Evolutionary conservation across 1,140 invertebrate genomes (phyloP).

Genomic region (Laupala kohalensis): DNA sequence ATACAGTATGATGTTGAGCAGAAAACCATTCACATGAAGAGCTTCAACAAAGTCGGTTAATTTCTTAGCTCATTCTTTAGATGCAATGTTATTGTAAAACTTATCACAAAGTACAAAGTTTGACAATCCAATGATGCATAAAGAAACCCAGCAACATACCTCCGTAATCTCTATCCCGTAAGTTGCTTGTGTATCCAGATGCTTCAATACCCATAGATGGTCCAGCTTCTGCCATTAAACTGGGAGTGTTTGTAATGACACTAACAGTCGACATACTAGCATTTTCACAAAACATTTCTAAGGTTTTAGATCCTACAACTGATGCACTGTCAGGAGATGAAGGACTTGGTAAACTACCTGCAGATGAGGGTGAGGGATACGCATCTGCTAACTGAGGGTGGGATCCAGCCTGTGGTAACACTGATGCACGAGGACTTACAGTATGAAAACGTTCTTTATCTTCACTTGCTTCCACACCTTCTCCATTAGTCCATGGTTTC

Average conservation of each 20-base stretch:
- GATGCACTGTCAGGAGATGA: constrained; percentile 10
- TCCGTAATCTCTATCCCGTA: neutral
- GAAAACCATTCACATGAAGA: too few species aligned
- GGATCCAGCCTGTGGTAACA: neutral
- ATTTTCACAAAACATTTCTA: constrained; percentile 7
- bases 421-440: constrained; percentile 3
- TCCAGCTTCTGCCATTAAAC: neutral
- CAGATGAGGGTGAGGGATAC: constrained; percentile 7
- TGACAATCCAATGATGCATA: too few species aligned
- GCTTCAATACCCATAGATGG: neutral
- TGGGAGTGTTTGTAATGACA: constrained; percentile 6
- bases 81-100: too few species aligned
- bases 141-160: neutral
- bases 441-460: neutral
- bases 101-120: too few species aligned
- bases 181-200: neutral
- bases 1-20: too few species aligned
- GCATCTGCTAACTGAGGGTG: constrained; percentile 1
- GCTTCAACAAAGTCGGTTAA: too few species aligned
- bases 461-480: neutral
- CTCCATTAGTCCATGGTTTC: neutral
- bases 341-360: constrained; percentile 10
- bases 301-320: constrained; percentile 5
- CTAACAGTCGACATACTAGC: neutral
- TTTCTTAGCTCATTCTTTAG: too few species aligned